Conservation (phyloP, 2,797 vertebrate species). For the Gorsachius magnificus region DNA sequence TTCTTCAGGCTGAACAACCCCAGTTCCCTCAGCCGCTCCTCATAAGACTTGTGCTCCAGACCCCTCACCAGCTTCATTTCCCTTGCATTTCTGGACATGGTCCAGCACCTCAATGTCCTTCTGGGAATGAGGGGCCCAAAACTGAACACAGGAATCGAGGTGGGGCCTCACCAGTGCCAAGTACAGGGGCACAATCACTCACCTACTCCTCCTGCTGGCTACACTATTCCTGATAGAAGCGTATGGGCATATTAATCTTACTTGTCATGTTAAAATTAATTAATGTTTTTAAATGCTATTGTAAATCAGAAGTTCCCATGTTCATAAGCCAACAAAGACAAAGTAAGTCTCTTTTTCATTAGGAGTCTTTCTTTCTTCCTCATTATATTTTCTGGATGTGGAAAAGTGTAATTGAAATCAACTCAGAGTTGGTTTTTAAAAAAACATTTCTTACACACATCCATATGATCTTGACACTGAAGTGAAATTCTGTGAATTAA, state of each 20-base stretch:
- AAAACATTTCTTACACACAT: background rate
- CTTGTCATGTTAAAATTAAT: background rate
- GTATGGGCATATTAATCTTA: background rate
- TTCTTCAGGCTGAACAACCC: background rate
- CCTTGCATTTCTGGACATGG: rapidly evolving
- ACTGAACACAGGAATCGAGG: rapidly evolving
- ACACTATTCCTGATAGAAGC: background rate
- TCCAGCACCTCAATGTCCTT: background rate
- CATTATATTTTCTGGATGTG: background rate
- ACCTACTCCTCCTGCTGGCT: background rate
- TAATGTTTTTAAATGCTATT: background rate
- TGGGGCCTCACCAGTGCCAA: rapidly evolving
- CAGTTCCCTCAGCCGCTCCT: rapidly evolving
- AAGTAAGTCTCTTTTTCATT: background rate
- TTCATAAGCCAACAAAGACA: background rate
- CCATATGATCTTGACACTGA: background rate
- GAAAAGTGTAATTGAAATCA: background rate
- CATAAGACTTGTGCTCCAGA: background rate
- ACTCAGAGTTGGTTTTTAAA: background rate
- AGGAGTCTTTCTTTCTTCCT: background rate
- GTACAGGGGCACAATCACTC: rapidly evolving
- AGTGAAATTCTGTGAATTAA: background rate
- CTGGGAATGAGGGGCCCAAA: background rate
- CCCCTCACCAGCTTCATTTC: rapidly evolving
- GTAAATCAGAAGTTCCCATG: background rate